These are phyloP conservation scores for Saccostrea echinata DNA, from an alignment of 1,140 invertebrate species.

Conservation along the genomic window DNA sequence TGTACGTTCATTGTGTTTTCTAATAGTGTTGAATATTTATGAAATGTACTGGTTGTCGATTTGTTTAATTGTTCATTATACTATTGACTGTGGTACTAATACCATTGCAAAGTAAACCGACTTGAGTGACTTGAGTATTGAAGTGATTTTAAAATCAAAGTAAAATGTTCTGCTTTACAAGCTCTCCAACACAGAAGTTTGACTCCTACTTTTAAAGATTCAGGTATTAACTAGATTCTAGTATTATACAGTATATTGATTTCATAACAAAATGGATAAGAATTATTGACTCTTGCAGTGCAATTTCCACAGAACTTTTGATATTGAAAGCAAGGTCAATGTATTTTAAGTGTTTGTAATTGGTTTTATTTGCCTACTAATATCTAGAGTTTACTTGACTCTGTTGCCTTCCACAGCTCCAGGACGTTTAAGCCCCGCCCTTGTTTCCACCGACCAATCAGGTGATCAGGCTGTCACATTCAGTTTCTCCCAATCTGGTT, in stretches of 20 bases:
- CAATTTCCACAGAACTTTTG: too few species aligned
- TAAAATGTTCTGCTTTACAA: constrained; percentile 48
- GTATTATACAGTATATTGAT: too few species aligned
- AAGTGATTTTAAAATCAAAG: neutral
- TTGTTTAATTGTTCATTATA: neutral
- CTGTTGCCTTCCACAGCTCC: neutral
- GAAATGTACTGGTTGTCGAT: neutral
- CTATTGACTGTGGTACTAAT: too few species aligned
- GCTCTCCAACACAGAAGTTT: constrained; percentile 55
- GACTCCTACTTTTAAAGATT: constrained; percentile 52
- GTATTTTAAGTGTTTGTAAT: too few species aligned
- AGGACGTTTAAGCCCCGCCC: constrained; percentile 30
- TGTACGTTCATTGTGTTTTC: neutral
- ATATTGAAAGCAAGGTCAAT: too few species aligned
- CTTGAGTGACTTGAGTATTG: neutral
- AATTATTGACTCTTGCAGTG: too few species aligned
- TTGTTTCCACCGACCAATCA: neutral
- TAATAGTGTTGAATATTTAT: neutral
- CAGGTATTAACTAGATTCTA: constrained; percentile 43
- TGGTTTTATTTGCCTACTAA: too few species aligned
- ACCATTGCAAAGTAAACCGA: too few species aligned
- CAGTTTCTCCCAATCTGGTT: neutral
- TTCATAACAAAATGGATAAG: too few species aligned
- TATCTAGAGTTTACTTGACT: neutral
- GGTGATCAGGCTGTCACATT: neutral